Conservation (phyloP, 2,113 vertebrate genomes). For the Silurus glanis region DNA sequence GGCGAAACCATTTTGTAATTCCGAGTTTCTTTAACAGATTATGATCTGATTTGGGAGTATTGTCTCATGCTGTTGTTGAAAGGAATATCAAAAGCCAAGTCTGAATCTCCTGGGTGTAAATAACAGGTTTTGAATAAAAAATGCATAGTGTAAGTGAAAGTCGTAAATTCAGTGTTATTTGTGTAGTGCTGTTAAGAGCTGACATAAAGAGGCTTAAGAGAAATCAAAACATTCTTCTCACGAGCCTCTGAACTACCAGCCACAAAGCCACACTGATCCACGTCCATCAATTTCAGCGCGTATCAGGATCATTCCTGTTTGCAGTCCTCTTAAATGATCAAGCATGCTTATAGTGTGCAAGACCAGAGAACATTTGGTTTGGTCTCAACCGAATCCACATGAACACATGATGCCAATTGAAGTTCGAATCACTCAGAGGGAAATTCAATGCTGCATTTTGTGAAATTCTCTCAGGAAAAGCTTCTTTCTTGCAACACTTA, state of each 20-base stretch:
- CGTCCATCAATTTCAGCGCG: neutral
- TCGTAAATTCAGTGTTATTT: neutral
- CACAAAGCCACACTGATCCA: neutral
- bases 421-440: neutral
- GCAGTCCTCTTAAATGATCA: neutral
- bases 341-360: neutral
- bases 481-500: conserved; percentile 1
- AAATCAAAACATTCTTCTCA: neutral
- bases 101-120: neutral
- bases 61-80: neutral
- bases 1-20: neutral
- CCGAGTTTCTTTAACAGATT: neutral
- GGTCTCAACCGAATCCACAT: neutral
- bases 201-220: neutral
- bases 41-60: neutral
- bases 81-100: neutral
- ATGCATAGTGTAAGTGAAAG: neutral
- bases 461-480: neutral
- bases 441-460: neutral
- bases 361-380: neutral
- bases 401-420: neutral
- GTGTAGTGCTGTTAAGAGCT: neutral
- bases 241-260: neutral
- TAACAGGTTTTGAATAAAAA: neutral
- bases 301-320: neutral